These are phyloP conservation scores for Hololepta plana DNA, from an alignment of 2,888 invertebrate genomes.

Conservation along the genomic window DNA sequence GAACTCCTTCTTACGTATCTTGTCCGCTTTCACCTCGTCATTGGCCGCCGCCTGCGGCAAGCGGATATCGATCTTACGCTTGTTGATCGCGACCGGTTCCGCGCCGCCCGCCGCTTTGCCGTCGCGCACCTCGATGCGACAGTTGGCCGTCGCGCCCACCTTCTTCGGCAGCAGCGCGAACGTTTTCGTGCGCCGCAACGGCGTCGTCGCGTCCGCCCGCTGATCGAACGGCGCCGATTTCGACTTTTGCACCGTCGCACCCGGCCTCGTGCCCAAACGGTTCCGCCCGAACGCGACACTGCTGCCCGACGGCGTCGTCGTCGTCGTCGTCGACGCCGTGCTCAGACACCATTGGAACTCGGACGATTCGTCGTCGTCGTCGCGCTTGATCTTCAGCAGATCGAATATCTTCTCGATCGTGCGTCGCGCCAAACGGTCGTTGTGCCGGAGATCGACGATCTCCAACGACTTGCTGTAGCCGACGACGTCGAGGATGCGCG, in stretches of 20 bases:
- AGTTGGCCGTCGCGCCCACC: too few species aligned
- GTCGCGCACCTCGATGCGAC: too few species aligned
- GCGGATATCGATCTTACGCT: background rate
- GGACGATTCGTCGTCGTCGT: constrained; percentile 15
- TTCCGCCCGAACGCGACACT: constrained; percentile 2
- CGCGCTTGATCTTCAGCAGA: constrained; percentile 19
- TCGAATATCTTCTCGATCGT: constrained; percentile 21
- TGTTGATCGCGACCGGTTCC: background rate
- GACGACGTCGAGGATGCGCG: constrained; percentile 38
- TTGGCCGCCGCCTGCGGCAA: too few species aligned
- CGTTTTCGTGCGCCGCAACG: constrained; percentile 15
- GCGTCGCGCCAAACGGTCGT: constrained; percentile 21
- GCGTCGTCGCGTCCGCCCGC: constrained; percentile 9
- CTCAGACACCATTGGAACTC: constrained; percentile 24
- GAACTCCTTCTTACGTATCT: too few species aligned
- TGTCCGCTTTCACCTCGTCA: too few species aligned
- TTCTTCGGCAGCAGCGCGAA: constrained; percentile 8
- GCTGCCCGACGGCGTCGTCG: constrained; percentile 4
- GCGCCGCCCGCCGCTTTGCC: constrained; percentile 7
- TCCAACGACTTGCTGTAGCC: constrained; percentile 45
- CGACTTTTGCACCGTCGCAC: constrained; percentile 16
- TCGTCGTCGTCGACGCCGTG: constrained; percentile 12
- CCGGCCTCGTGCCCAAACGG: constrained; percentile 7
- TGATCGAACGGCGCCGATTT: constrained; percentile 16
- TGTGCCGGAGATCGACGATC: constrained; percentile 48